Conservation (phyloP, 2,113 vertebrate species). For the Thalassarche chlororhynchos region DNA sequence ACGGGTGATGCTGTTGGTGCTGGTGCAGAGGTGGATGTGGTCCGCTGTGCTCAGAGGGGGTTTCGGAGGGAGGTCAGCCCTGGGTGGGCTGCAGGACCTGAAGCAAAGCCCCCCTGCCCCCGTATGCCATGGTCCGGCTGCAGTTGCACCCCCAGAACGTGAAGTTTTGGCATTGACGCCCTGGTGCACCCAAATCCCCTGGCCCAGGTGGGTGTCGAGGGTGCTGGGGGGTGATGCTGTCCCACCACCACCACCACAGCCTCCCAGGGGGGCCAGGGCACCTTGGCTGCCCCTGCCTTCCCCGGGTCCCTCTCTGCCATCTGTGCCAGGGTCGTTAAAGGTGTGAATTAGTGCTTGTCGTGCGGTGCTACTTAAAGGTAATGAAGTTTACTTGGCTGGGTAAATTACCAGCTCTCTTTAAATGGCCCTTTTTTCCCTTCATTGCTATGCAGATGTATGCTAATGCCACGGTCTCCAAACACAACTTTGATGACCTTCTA, state of each 20-base stretch:
- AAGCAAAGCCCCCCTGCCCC: neutral
- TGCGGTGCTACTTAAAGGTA: constrained; percentile 22
- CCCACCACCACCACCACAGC: neutral
- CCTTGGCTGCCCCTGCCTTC: neutral
- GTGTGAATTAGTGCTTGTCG: constrained; percentile 32
- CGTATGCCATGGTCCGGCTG: fast-evolving
- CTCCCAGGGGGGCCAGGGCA: neutral
- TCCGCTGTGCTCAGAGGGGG: too few species aligned
- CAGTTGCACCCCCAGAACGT: fast-evolving
- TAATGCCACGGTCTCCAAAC: constrained; percentile 52
- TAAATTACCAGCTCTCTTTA: constrained; percentile 51
- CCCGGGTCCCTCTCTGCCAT: neutral
- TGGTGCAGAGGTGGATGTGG: fast-evolving
- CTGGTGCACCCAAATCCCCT: fast-evolving
- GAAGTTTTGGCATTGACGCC: neutral
- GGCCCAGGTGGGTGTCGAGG: neutral
- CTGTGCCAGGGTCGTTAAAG: constrained; percentile 19
- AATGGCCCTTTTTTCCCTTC: constrained; percentile 26
- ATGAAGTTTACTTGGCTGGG: constrained; percentile 41
- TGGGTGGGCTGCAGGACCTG: neutral
- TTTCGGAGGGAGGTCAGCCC: neutral
- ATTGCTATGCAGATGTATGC: constrained; percentile 69
- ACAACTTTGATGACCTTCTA: constrained; percentile 69
- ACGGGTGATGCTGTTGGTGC: fast-evolving
- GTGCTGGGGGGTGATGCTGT: neutral